phyloP scores from a whole-genome alignment of 2,888 invertebrate species.

The Drosophila differens region DNA sequence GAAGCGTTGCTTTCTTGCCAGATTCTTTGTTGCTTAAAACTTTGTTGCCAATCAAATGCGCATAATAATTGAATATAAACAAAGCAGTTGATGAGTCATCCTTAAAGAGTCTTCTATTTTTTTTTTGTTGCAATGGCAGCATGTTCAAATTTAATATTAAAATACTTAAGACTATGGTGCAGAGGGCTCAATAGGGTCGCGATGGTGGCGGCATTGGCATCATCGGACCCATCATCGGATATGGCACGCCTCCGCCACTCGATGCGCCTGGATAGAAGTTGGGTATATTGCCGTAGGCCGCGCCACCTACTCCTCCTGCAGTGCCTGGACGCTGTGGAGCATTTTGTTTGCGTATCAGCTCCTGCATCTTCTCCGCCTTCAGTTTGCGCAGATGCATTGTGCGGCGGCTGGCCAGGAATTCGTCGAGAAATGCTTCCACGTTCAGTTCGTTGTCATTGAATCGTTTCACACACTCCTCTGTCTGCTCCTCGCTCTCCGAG shows the following conservation, averaged over 20 bases:
- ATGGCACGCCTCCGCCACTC: slow-evolving; percentile 77
- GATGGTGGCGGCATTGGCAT: slow-evolving; percentile 95
- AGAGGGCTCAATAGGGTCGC: slow-evolving; percentile 87
- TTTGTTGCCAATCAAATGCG: neutral
- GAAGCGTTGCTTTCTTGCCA: slow-evolving; percentile 18
- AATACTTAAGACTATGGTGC: neutral
- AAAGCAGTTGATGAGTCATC: slow-evolving; percentile 50
- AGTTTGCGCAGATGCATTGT: slow-evolving; percentile 93
- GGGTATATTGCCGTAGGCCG: slow-evolving; percentile 71
- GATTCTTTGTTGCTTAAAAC: neutral
- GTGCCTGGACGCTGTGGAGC: slow-evolving; percentile 68
- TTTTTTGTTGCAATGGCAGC: slow-evolving; percentile 51
- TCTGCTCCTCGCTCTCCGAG: slow-evolving; percentile 96
- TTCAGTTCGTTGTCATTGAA: slow-evolving; percentile 90
- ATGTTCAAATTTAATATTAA: slow-evolving; percentile 21
- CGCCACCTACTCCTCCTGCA: slow-evolving; percentile 8
- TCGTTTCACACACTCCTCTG: slow-evolving; percentile 92
- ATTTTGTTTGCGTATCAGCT: slow-evolving; percentile 87
- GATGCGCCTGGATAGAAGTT: slow-evolving; percentile 60
- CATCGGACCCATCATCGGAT: slow-evolving; percentile 87
- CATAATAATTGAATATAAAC: slow-evolving; percentile 20
- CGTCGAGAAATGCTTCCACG: slow-evolving; percentile 93
- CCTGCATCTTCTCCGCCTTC: slow-evolving; percentile 97
- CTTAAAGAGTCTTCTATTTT: slow-evolving; percentile 3
- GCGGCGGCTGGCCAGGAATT: slow-evolving; percentile 91